Percentiles rank a stretch among this genome's conserved stretches.
Evolutionary conservation across 2,888 invertebrate genomes (phyloP).

Genomic region (Hylaea fasciaria): DNA sequence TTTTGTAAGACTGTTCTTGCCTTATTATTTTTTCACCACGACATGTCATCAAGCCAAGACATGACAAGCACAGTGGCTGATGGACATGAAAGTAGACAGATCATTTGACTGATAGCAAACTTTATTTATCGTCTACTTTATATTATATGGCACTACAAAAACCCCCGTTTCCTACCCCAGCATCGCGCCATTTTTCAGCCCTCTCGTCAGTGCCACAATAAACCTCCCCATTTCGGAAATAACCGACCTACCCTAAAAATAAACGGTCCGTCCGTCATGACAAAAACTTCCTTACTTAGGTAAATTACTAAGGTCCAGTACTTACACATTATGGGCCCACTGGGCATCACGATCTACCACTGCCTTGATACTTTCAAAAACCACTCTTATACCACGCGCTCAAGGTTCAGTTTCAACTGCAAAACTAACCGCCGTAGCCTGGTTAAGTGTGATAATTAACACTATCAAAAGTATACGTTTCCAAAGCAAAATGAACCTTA

Average conservation of each 20-base stretch:
- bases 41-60: too few species aligned
- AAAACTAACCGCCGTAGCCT: not conserved
- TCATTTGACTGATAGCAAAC: not conserved
- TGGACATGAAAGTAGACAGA: too few species aligned
- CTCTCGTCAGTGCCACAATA: conserved; percentile 32
- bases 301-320: conserved; percentile 50
- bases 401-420: conserved; percentile 8
- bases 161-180: not conserved
- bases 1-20: too few species aligned
- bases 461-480: conserved; percentile 12
- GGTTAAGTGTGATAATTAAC: conserved; percentile 30
- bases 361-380: conserved; percentile 5
- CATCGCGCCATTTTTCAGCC: conserved; percentile 24
- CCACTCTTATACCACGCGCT: not conserved
- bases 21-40: too few species aligned
- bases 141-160: not conserved
- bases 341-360: conserved; percentile 32
- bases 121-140: not conserved
- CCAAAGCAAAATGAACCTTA: conserved; percentile 18
- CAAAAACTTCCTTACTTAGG: conserved; percentile 51
- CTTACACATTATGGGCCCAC: conserved; percentile 51
- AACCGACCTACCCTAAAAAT: conserved; percentile 40
- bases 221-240: conserved; percentile 28
- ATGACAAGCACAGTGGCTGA: too few species aligned
- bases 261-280: conserved; percentile 55